Evolutionary conservation across 2,113 vertebrate genomes (phyloP), one percentile per base, ranked within the genome.

Genomic region (Sardina pilchardus): DNA sequence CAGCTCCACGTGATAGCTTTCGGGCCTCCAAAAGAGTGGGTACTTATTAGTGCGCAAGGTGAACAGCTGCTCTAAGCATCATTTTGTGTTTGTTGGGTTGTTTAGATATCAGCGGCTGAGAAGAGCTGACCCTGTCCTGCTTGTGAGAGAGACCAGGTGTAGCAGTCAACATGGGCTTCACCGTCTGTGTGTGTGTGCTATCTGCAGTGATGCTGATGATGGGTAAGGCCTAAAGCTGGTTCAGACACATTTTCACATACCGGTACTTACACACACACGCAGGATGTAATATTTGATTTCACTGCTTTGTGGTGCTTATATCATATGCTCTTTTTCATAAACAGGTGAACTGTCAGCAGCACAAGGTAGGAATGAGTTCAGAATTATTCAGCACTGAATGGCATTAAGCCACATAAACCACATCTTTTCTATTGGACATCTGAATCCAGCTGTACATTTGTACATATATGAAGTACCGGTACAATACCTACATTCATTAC

Each of bases 71-170:
- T 67, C 24, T 67, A 26, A 26, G n/a, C 5, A 26, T 34, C 1
- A 2, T 12, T 71, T 71, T 71, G 63, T 71, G 63, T 0, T 1
- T 71, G 63, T 34, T 26, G 34, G 34, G 63, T 8, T 71, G 63
- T 26, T 45, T 67, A 71, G 78, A 34, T 81, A 85, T 82, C 80
- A 88, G 82, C 42, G 8, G 24, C 63, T 87, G 89, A 10, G 12
- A 12, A 53, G 82, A 83, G 26, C n/a, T n/a, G 45, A 30, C 26
- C 36, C 24, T 53, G 39, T 53, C 17, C 16, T 83, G 45, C 30
- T 53, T 71, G 63, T 63, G 24, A 24, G 4, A 63, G 59, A 63
- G 59, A 63, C 24, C 59, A n/a, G 59, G 63, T 71, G 63, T 26
- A 34, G 26, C 63, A 34, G 63, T 83, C 82, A 53, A 10, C 82